Evolutionary conservation across 2,888 invertebrate species (phyloP).

Genomic region (Latrodectus hesperus): DNA sequence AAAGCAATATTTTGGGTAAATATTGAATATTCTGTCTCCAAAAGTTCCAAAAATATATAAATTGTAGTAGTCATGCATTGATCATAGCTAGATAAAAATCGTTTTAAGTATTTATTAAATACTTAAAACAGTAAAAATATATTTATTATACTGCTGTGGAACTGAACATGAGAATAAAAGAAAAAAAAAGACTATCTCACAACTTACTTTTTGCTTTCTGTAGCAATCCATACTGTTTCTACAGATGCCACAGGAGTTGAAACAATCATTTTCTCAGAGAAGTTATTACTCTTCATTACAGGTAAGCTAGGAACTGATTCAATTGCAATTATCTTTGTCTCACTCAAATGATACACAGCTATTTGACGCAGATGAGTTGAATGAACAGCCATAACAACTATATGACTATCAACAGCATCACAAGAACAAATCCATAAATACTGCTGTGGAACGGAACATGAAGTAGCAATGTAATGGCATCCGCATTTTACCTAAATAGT

Average conservation of each 20-base stretch:
- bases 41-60: too few species aligned
- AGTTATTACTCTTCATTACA: slow-evolving; percentile 28
- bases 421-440: slow-evolving; percentile 93
- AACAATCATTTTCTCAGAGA: slow-evolving; percentile 34
- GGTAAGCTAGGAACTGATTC: slow-evolving; percentile 82
- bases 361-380: slow-evolving; percentile 77
- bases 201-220: slow-evolving; percentile 83
- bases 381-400: slow-evolving; percentile 78
- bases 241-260: slow-evolving; percentile 69
- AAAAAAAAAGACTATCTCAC: not conserved
- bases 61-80: too few species aligned
- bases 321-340: slow-evolving; percentile 87
- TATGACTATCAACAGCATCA: slow-evolving; percentile 80
- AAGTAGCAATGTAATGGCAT: slow-evolving; percentile 84
- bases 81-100: too few species aligned
- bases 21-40: too few species aligned
- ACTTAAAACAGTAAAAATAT: too few species aligned
- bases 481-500: slow-evolving; percentile 86
- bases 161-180: not conserved
- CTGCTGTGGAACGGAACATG: slow-evolving; percentile 80
- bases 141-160: too few species aligned
- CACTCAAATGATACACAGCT: slow-evolving; percentile 83
- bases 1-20: too few species aligned
- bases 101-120: too few species aligned
- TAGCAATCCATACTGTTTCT: slow-evolving; percentile 90